A percentile compares a stretch with the other conserved stretches of the same genome.
phyloP scores from a whole-genome alignment of 2,797 vertebrate genomes.

The Aselliscus stoliczkanus region DNA sequence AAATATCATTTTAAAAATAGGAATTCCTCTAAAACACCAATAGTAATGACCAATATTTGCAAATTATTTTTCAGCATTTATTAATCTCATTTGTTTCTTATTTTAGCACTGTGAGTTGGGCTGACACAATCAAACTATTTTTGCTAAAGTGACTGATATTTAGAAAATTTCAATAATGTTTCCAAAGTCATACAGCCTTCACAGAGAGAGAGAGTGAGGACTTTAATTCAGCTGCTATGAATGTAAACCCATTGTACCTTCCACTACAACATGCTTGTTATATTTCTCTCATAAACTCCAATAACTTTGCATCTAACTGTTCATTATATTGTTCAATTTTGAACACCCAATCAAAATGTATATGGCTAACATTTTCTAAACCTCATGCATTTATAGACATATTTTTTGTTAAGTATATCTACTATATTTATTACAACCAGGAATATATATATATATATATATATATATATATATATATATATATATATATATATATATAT shows the following conservation, averaged over 20 bases:
- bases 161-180: background rate
- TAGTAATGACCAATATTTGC: background rate
- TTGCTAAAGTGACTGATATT: background rate
- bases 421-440: background rate
- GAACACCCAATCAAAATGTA: background rate
- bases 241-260: background rate
- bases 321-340: background rate
- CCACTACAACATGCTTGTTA: background rate
- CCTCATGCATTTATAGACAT: background rate
- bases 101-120: background rate
- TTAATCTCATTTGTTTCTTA: background rate
- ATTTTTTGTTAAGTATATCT: background rate
- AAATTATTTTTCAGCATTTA: background rate
- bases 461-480: too few relatives aligned
- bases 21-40: background rate
- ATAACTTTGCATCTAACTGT: background rate
- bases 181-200: background rate
- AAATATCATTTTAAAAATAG: background rate
- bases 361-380: background rate
- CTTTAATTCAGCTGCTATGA: background rate
- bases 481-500: too few relatives aligned
- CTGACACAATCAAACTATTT: background rate
- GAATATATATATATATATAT: too few relatives aligned
- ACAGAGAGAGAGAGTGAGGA: background rate
- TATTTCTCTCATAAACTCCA: background rate